Base-by-base conservation (phyloP, 92 coral and sea anemone genomes). In the Palythoa heliodiscus region DNA sequence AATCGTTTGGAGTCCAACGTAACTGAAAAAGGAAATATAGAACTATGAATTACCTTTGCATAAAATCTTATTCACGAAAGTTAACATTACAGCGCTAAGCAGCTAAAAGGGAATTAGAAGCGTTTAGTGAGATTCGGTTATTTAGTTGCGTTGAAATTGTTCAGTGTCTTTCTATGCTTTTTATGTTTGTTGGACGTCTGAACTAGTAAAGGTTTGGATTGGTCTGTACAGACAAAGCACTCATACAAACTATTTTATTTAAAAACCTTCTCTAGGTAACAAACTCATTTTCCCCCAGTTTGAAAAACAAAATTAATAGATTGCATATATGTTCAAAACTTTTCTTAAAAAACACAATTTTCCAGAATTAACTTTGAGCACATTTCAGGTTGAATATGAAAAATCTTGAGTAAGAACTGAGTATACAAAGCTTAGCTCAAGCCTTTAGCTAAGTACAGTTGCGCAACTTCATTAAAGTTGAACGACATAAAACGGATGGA, bases 401-500 rank as follows among this genome's bases (percentile, higher is more conserved):
- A 15, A 60, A 19, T 14, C 67, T 6, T 6, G 7, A 60, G 11
- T 55, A 12, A 55, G 55, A 12, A 12, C 22, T 15, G 2, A 60
- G 22, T 17, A 20, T 60, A 15, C 16, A 15, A 3, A 17, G 8
- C 16, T 15, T 60, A 15, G 22, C n/a, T 4, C 15, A 60, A 60
- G 19, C 8, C 2, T 43, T 43, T 12, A 55, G 1, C 9, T 8
- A 2, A 52, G 16, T 12, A 12, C 3, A 55, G 19, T 16, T 60
- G 67, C 8, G 22, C 67, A 60, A 60, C 67, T 17, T 60, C 67
- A 60, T 60, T 7, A 15, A 17, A 17, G 67, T 6, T 15, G 3
- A 60, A 60, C 25, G n/a, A 60, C 22, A 58, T 48, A 76, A 37
- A 57, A 76, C 63, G 64, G 83, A 68, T 57, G 17, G 73, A 19